Percentiles rank a stretch among this genome's conserved stretches.
These are phyloP conservation scores for Antechinus stuartii DNA, from an alignment of 2,113 vertebrate species.

Conservation along the genomic window DNA sequence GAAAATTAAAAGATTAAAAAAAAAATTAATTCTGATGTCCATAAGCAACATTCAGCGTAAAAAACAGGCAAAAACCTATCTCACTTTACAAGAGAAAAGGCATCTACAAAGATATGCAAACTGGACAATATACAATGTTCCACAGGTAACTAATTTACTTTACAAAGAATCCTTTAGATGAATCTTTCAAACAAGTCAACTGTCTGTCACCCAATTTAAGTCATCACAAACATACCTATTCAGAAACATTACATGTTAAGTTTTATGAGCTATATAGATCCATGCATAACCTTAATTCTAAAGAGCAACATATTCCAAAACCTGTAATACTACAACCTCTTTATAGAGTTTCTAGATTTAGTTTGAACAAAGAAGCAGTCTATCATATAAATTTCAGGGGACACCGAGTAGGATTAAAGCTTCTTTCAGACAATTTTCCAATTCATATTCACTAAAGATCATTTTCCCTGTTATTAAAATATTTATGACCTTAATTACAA, in stretches of 20 bases:
- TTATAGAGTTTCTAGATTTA: background rate
- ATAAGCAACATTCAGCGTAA: conserved; percentile 13
- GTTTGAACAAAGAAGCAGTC: conserved; percentile 23
- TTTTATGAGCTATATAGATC: background rate
- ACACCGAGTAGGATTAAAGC: conserved; percentile 18
- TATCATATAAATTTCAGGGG: background rate
- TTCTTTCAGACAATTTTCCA: conserved; percentile 15
- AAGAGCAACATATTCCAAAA: background rate
- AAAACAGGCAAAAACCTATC: conserved; percentile 8
- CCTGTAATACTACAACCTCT: background rate
- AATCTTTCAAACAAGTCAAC: conserved; percentile 10
- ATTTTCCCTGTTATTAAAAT: conserved; percentile 17
- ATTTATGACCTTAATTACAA: background rate
- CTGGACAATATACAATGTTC: conserved; percentile 13
- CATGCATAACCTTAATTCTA: background rate
- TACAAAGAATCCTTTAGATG: background rate
- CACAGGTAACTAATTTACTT: conserved; percentile 25
- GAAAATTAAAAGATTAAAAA: conserved; percentile 34
- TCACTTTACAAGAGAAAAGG: conserved; percentile 16
- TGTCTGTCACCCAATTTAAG: background rate
- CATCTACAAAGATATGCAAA: conserved; percentile 27
- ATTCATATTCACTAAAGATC: conserved; percentile 38
- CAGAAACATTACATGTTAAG: background rate
- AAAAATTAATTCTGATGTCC: conserved; percentile 12
- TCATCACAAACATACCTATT: background rate